Conservation (phyloP, 2,113 vertebrate genomes). For the Montifringilla adamsi region DNA sequence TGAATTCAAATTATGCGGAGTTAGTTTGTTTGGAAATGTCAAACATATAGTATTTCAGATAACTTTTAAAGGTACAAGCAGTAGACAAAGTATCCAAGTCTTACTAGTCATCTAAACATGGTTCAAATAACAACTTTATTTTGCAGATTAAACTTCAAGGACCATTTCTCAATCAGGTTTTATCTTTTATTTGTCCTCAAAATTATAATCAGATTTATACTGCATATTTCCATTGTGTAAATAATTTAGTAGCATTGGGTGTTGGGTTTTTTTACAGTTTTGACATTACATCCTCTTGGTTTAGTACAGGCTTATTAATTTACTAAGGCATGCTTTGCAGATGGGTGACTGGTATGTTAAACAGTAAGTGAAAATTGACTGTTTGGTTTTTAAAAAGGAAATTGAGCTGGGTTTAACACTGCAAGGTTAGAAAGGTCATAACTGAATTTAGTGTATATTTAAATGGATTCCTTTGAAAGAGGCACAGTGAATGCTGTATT, state of each 20-base stretch:
- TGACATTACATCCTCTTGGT: not conserved
- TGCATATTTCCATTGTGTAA: not conserved
- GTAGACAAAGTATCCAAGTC: not conserved
- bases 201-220: not conserved
- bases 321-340: not conserved
- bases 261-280: not conserved
- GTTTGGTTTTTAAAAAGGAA: not conserved
- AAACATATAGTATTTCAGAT: not conserved
- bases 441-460: not conserved
- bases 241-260: not conserved
- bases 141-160: not conserved
- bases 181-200: not conserved
- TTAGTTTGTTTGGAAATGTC: not conserved
- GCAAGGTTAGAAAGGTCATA: not conserved
- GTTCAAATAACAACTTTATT: not conserved
- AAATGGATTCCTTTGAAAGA: not conserved
- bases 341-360: not conserved
- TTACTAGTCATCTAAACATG: not conserved
- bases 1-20: not conserved
- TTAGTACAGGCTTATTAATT: not conserved
- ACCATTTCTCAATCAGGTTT: not conserved
- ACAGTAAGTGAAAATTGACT: not conserved
- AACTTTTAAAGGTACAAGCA: not conserved
- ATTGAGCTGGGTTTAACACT: not conserved
- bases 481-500: not conserved